Base-by-base conservation (phyloP, 2,113 vertebrate species). In the Scomber scombrus region DNA sequence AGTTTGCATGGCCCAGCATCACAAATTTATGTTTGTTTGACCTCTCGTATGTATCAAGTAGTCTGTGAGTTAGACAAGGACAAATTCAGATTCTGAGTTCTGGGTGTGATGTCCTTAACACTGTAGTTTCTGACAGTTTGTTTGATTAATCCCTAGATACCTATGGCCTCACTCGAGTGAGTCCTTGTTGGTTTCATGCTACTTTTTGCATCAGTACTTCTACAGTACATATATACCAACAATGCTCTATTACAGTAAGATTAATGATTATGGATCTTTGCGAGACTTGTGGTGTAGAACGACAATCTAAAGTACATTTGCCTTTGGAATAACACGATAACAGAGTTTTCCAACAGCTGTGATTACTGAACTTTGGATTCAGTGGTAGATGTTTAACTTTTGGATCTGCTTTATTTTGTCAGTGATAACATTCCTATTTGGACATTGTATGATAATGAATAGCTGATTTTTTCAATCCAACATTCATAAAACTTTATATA, bases 361-460 rank as follows among this genome's bases (percentile, higher is more conserved):
- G 45, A 61, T 87, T 83, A 16, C 61, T 87, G 85, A 78, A 82
- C 82, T 91, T 89, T 85, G 91, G 75, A 87, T 85, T 82, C 55
- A 76, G 45, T 55, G 11, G 87, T 88, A 75, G 75, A 90, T 89
- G 75, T 90, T 90, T 81, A 88, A 88, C 87, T 76, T 70, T 58
- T 78, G 18, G 60, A 31, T 74, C 13, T 60, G 45, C 52, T 47
- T 80, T 52, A 61, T 81, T 57, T 15, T 29, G 15, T 19, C n/a
- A 40, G n/a, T n/a, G 18, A 61, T 23, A 62, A 11, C 11, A n/a
- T 62, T 67, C 47, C 5, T 40, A 10, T 8, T 58, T n/a, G 11
- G 1, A 45, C 9, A 57, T 10, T 72, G 18, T 12, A n/a, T 61
- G 18, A 14, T 51, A 43, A 19, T 34, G 3, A 13, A 56, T 45